A percentile compares a stretch with the other conserved stretches of the same genome.
Conservation (phyloP, 2,113 vertebrate genomes). For the Phalacrocorax carbo region DNA sequence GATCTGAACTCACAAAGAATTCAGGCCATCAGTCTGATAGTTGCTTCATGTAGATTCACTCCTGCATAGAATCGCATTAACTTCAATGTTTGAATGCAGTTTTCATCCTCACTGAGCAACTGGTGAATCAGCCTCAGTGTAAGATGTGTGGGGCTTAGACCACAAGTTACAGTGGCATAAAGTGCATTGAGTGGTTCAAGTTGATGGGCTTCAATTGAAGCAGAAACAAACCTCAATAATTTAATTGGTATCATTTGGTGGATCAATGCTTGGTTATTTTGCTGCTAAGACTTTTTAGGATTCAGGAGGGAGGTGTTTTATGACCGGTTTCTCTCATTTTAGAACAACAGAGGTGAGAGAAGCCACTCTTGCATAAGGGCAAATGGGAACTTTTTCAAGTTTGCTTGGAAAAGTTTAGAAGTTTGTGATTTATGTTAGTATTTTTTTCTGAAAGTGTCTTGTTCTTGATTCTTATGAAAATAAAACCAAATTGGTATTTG, state of each 20-base stretch:
- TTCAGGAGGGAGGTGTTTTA: background rate
- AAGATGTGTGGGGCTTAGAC: background rate
- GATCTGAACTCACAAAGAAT: background rate
- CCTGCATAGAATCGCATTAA: background rate
- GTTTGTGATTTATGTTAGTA: background rate
- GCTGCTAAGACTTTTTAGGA: background rate
- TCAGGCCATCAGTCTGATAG: background rate
- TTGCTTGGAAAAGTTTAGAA: background rate
- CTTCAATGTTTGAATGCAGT: background rate
- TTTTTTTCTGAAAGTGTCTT: background rate
- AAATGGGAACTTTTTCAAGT: background rate
- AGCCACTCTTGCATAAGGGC: background rate
- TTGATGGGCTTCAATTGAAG: background rate
- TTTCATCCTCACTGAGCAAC: background rate
- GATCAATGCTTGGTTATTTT: background rate
- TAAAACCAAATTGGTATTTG: background rate
- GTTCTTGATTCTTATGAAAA: background rate
- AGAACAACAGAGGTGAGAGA: background rate
- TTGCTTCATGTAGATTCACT: background rate
- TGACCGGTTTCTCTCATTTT: background rate
- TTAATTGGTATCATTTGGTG: background rate
- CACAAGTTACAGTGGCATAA: background rate
- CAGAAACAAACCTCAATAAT: background rate
- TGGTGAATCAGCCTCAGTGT: background rate
- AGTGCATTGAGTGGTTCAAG: background rate